A percentile compares a stretch with the other conserved stretches of the same genome.
These are phyloP conservation scores for Desmodus rotundus DNA, from an alignment of 2,113 vertebrate genomes.

Conservation along the genomic window DNA sequence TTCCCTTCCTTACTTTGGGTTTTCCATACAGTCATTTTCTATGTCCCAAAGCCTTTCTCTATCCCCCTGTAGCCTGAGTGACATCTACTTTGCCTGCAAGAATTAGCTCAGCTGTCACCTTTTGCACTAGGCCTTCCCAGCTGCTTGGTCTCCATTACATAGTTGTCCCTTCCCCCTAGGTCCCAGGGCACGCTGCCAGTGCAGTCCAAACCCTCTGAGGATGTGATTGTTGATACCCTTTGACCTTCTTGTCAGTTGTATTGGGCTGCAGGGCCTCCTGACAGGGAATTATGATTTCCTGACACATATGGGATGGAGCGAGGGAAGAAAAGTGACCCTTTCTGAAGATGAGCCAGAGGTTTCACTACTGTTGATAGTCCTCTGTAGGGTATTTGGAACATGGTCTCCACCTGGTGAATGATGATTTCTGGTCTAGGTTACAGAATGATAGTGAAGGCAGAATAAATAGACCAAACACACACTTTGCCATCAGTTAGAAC, in stretches of 20 bases:
- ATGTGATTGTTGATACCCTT: background rate
- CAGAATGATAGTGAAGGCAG: background rate
- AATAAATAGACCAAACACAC: background rate
- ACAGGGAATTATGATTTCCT: background rate
- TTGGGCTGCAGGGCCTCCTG: background rate
- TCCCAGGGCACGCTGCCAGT: fast-evolving
- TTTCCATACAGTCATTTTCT: background rate
- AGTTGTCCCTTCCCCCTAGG: background rate
- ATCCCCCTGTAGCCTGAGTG: background rate
- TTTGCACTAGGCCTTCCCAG: background rate
- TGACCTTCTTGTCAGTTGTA: background rate
- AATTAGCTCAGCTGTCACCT: background rate
- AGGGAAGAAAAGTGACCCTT: background rate
- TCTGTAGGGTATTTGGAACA: background rate
- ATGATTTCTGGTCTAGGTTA: background rate
- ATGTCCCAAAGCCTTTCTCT: background rate
- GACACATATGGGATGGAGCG: background rate
- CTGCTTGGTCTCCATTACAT: background rate
- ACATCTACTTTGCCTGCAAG: background rate
- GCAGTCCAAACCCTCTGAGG: background rate
- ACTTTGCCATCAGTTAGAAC: background rate
- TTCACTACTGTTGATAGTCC: background rate
- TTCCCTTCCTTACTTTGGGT: background rate
- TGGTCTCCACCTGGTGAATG: background rate
- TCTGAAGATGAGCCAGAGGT: background rate